Conservation (phyloP, 1,140 invertebrate species). For the Batillaria attramentaria region DNA sequence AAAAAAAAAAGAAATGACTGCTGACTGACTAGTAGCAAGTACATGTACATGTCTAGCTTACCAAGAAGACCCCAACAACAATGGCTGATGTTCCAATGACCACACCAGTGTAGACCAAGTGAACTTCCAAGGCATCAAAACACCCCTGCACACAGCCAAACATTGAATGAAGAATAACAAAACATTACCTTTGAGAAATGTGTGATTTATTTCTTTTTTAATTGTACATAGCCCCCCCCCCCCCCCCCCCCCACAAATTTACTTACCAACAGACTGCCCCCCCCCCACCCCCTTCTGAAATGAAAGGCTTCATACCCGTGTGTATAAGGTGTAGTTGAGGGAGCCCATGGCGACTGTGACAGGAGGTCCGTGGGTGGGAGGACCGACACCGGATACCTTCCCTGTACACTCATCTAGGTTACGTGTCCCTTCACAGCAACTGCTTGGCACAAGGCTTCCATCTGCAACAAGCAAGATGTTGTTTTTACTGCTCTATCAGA, state of each 20-base stretch:
- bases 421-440: conserved; percentile 52
- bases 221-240: no score
- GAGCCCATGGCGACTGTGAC: conserved; percentile 9
- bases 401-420: conserved; percentile 52
- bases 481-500: no score
- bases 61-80: conserved; percentile 59
- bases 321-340: conserved; percentile 54
- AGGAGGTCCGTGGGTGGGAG: conserved; percentile 44
- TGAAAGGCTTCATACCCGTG: conserved; percentile 41
- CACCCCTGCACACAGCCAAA: conserved; percentile 55
- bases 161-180: not conserved
- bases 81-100: conserved; percentile 61
- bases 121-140: conserved; percentile 56
- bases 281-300: not conserved
- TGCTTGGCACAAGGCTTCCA: conserved; percentile 51
- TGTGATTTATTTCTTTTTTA: no score
- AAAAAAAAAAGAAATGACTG: not conserved
- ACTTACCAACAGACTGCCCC: no score
- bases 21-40: not conserved
- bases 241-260: no score
- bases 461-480: no score
- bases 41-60: conserved; percentile 42
- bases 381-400: conserved; percentile 40
- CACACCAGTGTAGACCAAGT: conserved; percentile 56
- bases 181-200: not conserved